phyloP scores from a whole-genome alignment of 2,888 invertebrate genomes.

The Eledona agricola region DNA sequence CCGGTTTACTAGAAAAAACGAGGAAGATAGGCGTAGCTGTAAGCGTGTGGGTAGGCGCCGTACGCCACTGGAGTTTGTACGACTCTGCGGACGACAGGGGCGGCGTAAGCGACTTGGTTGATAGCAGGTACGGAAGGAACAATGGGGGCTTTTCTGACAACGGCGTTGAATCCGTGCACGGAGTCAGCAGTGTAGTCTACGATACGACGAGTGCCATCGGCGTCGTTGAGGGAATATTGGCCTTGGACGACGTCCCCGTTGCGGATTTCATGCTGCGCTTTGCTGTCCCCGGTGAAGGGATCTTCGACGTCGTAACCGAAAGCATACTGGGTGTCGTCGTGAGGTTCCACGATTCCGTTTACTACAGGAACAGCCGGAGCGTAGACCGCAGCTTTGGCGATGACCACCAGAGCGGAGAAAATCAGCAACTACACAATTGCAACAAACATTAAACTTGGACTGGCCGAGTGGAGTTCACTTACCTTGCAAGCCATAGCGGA shows the following conservation, averaged over 20 bases:
- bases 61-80: constrained; percentile 14
- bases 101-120: constrained; percentile 38
- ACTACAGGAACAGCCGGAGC: constrained; percentile 39
- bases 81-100: constrained; percentile 14
- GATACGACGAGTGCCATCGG: constrained; percentile 65
- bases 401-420: constrained; percentile 41
- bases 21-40: constrained; percentile 12
- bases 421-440: constrained; percentile 42
- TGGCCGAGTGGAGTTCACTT: constrained; percentile 26
- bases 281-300: constrained; percentile 65
- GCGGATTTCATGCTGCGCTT: constrained; percentile 65
- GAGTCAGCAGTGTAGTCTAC: constrained; percentile 68
- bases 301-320: constrained; percentile 68
- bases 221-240: constrained; percentile 65
- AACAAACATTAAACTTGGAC: background rate
- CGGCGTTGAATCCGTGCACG: constrained; percentile 67
- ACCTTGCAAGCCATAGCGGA: constrained; percentile 42
- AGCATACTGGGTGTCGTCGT: constrained; percentile 63
- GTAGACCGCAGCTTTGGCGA: constrained; percentile 19
- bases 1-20: constrained; percentile 2
- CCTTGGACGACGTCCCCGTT: constrained; percentile 67
- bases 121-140: constrained; percentile 41
- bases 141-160: constrained; percentile 64
- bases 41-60: constrained; percentile 16
- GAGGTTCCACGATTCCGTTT: constrained; percentile 42